Percentiles rank a stretch among this genome's conserved stretches.
Evolutionary conservation across 2,797 vertebrate species (phyloP).

Genomic region (Darevskia nairensis): DNA sequence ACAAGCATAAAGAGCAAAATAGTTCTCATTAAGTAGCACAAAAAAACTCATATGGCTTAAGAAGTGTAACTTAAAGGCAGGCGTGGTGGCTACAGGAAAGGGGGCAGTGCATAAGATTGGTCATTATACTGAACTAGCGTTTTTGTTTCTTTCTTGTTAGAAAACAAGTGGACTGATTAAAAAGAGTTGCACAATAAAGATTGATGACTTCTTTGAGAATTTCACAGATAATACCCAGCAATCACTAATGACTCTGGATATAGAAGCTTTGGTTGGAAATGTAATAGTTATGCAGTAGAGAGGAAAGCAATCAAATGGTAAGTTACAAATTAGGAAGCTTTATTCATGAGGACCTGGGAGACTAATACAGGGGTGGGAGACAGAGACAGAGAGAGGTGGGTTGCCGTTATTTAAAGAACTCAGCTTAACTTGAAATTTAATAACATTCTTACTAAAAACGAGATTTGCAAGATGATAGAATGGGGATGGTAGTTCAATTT

Average conservation of each 20-base stretch:
- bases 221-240: not conserved
- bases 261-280: not conserved
- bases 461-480: not conserved
- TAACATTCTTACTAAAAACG: not conserved
- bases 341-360: not conserved
- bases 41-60: not conserved
- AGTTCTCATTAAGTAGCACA: not conserved
- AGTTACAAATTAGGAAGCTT: not conserved
- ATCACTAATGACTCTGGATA: slow-evolving; percentile 2
- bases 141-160: not conserved
- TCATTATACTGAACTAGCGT: not conserved
- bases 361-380: not conserved
- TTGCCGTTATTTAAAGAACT: slow-evolving; percentile 10
- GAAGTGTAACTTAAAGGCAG: not conserved
- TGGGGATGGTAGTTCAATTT: not conserved
- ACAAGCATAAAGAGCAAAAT: not conserved
- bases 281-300: slow-evolving; percentile 8
- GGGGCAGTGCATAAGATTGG: not conserved
- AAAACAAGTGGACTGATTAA: slow-evolving; percentile 23
- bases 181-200: not conserved
- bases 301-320: slow-evolving; percentile 21
- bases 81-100: not conserved
- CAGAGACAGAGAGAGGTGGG: not conserved
- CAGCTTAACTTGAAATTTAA: not conserved
- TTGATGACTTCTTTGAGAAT: not conserved